A percentile compares a stretch with the other conserved stretches of the same genome.
These are phyloP conservation scores for Marcusenius ussheri DNA, from an alignment of 2,113 vertebrate genomes.

Conservation along the genomic window DNA sequence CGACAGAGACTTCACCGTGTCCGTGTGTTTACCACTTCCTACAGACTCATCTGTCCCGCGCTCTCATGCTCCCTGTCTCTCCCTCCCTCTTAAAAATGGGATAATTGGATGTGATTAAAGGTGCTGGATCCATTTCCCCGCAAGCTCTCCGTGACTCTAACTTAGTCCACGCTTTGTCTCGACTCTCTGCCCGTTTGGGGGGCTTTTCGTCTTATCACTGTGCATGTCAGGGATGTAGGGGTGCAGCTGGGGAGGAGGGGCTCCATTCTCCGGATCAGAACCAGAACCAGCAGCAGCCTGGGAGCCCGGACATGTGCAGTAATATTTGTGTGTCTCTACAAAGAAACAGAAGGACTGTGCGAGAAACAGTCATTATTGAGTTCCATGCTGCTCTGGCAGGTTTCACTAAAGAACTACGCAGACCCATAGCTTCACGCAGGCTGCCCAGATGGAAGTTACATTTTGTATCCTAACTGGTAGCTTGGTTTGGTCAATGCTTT, in stretches of 20 bases:
- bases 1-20: neutral
- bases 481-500: neutral
- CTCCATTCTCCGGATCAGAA: neutral
- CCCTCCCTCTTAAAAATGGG: conserved; percentile 6
- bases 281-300: neutral
- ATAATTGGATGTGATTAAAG: conserved; percentile 26
- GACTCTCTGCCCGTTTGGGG: neutral
- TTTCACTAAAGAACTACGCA: neutral
- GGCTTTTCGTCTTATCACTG: neutral
- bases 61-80: neutral
- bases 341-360: neutral
- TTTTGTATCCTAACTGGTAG: neutral
- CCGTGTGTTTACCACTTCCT: neutral
- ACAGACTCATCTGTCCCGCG: neutral
- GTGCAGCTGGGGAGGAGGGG: neutral
- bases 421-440: neutral
- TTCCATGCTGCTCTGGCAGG: neutral
- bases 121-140: neutral
- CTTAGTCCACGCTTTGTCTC: neutral
- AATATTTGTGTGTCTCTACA: neutral
- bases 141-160: neutral
- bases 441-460: neutral
- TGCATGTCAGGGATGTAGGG: neutral
- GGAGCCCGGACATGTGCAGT: neutral
- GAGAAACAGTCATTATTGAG: neutral